Percentiles rank a stretch among this genome's conserved stretches.
phyloP scores from a whole-genome alignment of 2,113 vertebrate genomes.

The Anser cygnoides region DNA sequence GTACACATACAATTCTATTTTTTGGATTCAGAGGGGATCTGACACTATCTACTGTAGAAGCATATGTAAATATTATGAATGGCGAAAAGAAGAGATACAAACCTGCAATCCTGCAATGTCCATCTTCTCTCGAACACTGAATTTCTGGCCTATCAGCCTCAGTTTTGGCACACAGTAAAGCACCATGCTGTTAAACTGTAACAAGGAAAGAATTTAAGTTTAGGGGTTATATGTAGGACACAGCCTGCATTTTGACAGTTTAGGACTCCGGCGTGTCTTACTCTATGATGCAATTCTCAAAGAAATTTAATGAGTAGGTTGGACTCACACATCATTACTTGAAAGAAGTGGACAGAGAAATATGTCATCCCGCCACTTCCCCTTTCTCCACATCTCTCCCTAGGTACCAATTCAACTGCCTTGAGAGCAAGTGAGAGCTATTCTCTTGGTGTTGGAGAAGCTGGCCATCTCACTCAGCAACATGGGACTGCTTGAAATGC shows the following conservation, averaged over 20 bases:
- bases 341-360: neutral
- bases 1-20: neutral
- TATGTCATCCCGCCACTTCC: neutral
- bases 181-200: conserved; percentile 96
- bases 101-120: conserved; percentile 96
- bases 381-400: neutral
- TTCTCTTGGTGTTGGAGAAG: accelerated
- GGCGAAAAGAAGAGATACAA: neutral
- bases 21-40: neutral
- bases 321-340: neutral
- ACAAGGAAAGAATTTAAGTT: neutral
- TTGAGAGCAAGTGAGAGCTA: neutral
- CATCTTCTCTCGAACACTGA: conserved; percentile 95
- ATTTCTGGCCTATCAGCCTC: conserved; percentile 95
- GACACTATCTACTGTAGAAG: neutral
- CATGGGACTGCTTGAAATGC: neutral
- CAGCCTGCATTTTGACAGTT: neutral
- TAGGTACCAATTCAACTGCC: accelerated
- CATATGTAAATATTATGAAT: neutral
- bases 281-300: neutral
- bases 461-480: neutral
- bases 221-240: neutral
- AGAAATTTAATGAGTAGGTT: neutral
- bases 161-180: conserved; percentile 97
- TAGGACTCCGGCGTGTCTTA: neutral